Evolutionary conservation across 1,140 invertebrate species (phyloP).

Genomic region (Calephelis nemesis): DNA sequence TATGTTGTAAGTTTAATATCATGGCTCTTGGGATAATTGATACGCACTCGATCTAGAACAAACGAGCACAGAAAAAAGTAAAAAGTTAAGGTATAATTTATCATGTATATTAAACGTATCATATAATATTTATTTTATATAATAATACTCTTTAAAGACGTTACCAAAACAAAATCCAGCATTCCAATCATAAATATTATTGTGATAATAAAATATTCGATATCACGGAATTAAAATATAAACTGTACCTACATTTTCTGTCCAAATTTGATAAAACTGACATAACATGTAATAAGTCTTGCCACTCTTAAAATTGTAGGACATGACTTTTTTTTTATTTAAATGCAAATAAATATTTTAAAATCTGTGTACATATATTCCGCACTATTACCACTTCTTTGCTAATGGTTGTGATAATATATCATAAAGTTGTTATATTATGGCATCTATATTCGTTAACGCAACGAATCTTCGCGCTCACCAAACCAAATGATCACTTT

Average conservation of each 20-base stretch:
- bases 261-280: too few relatives aligned
- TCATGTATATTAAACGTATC: too few relatives aligned
- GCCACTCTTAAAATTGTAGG: conserved; percentile 3
- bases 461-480: conserved; percentile 55
- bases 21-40: too few relatives aligned
- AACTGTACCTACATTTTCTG: too few relatives aligned
- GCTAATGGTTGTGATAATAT: conserved; percentile 72
- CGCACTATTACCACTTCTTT: conserved; percentile 60
- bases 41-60: too few relatives aligned
- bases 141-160: too few relatives aligned
- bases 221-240: not conserved
- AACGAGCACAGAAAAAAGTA: too few relatives aligned
- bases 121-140: too few relatives aligned
- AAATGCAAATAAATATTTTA: not conserved
- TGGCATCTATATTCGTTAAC: conserved; percentile 40
- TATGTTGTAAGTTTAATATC: too few relatives aligned
- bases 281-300: not conserved
- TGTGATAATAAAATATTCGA: conserved; percentile 19
- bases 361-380: conserved; percentile 58
- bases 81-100: too few relatives aligned
- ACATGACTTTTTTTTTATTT: conserved; percentile 6
- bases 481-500: conserved; percentile 56
- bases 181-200: conserved; percentile 7
- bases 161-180: too few relatives aligned
- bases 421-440: conserved; percentile 55